phyloP scores from a whole-genome alignment of 1,140 invertebrate genomes.

The Eulimnadia texana region DNA sequence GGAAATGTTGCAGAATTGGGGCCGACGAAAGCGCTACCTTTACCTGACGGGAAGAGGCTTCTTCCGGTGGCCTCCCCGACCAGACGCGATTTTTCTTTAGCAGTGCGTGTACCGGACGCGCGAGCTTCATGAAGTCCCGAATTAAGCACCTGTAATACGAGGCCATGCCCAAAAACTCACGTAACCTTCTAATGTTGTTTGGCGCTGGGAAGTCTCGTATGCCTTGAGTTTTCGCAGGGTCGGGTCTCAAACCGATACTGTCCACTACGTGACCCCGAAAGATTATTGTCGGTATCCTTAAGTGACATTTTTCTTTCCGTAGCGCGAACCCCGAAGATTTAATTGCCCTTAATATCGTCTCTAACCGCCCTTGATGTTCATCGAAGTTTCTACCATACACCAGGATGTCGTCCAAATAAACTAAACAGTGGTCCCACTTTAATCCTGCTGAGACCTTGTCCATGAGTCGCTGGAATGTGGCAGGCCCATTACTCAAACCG shows the following conservation, averaged over 20 bases:
- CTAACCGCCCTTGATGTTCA: background rate
- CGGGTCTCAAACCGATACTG: slow-evolving; percentile 18
- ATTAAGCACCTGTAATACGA: slow-evolving; percentile 30
- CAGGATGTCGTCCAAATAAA: too few species aligned
- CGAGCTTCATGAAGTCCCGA: slow-evolving; percentile 23
- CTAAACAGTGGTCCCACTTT: too few species aligned
- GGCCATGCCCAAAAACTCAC: too few species aligned
- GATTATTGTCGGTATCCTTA: slow-evolving; percentile 14
- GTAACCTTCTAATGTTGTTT: too few species aligned
- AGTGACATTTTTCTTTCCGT: slow-evolving; percentile 20
- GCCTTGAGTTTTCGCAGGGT: slow-evolving; percentile 24
- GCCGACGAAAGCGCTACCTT: slow-evolving; percentile 6
- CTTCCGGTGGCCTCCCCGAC: slow-evolving; percentile 17
- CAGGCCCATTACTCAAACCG: slow-evolving; percentile 23
- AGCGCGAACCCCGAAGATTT: slow-evolving; percentile 18
- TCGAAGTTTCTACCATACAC: background rate
- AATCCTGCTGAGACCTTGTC: too few species aligned
- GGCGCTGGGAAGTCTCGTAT: slow-evolving; percentile 31
- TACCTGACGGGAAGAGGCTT: background rate
- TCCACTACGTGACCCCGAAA: slow-evolving; percentile 21
- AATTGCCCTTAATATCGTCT: background rate
- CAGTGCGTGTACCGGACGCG: slow-evolving; percentile 22
- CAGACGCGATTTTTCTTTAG: slow-evolving; percentile 19
- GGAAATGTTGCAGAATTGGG: too few species aligned
- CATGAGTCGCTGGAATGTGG: too few species aligned